These are phyloP conservation scores for Fulmarus glacialis DNA, from an alignment of 2,113 vertebrate genomes.

Conservation along the genomic window DNA sequence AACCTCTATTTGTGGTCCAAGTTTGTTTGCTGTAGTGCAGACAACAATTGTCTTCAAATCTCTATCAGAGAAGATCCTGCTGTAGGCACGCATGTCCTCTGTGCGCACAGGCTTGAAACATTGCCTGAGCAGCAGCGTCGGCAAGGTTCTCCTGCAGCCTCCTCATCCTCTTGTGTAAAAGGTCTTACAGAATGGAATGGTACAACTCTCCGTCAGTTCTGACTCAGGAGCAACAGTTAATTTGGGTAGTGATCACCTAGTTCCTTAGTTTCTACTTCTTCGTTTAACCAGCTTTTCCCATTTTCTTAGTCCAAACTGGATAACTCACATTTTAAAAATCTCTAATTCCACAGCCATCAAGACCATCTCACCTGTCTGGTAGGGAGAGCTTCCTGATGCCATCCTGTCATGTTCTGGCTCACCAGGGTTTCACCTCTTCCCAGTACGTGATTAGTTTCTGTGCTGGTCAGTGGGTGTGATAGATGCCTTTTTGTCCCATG, in stretches of 20 bases:
- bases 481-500: background rate
- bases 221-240: background rate
- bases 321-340: background rate
- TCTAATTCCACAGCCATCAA: background rate
- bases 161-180: accelerated
- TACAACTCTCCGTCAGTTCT: background rate
- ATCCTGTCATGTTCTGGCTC: background rate
- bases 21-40: background rate
- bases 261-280: background rate
- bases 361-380: background rate
- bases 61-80: background rate
- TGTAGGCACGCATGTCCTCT: accelerated
- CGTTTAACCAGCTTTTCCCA: background rate
- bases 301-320: background rate
- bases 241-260: background rate
- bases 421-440: accelerated
- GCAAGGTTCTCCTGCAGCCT: background rate
- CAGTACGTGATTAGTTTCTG: background rate
- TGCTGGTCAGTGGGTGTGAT: background rate
- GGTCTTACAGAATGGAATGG: background rate
- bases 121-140: background rate
- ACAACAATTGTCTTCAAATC: accelerated
- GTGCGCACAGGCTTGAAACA: too few relatives aligned
- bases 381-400: background rate
- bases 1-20: background rate